Conservation (phyloP, 2,113 vertebrate species). For the Oriolus oriolus region DNA sequence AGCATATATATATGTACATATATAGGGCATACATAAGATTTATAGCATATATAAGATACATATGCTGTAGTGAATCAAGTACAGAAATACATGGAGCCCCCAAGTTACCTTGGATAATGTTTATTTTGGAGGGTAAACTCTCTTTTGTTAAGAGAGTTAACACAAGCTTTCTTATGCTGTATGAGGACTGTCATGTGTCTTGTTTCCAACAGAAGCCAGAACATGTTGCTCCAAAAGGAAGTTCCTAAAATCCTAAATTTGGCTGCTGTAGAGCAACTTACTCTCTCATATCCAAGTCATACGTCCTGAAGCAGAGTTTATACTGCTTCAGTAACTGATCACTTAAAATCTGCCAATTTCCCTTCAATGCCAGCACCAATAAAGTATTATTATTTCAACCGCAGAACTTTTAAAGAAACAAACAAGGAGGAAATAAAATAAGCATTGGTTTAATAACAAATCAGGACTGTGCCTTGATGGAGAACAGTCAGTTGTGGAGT, state of each 20-base stretch:
- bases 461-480: neutral
- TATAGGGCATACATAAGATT: neutral
- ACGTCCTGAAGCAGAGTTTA: neutral
- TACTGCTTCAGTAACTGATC: neutral
- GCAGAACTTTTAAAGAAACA: neutral
- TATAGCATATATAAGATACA: neutral
- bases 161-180: neutral
- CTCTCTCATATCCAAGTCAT: neutral
- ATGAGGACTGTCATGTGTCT: neutral
- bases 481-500: neutral
- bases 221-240: neutral
- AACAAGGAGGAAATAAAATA: conserved; percentile 11
- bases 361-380: neutral
- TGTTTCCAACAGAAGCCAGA: neutral
- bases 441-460: neutral
- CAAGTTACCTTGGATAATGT: neutral
- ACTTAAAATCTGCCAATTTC: conserved; percentile 16
- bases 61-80: neutral
- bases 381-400: neutral
- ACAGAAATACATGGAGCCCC: neutral
- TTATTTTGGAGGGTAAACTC: neutral
- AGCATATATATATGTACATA: neutral
- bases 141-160: neutral
- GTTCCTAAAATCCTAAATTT: neutral
- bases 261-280: neutral